phyloP scores from a whole-genome alignment of 2,888 invertebrate species.

The Drosophila emarginata region DNA sequence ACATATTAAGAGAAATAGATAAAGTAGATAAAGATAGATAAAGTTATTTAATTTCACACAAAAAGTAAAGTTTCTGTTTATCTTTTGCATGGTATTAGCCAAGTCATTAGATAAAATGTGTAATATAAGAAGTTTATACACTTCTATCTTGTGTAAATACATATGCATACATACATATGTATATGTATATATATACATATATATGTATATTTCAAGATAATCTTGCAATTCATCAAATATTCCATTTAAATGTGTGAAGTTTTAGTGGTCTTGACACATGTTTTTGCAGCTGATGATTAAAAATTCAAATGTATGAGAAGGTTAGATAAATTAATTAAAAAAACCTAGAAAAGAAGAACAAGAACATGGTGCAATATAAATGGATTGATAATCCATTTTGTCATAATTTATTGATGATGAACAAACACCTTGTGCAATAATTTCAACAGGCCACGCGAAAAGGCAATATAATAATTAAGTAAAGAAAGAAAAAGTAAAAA shows the following conservation, averaged over 20 bases:
- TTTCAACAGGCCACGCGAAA: conserved; percentile 56
- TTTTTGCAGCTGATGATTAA: conserved; percentile 30
- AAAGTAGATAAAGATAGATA: no score
- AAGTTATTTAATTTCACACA: conserved; percentile 22
- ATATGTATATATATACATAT: neutral
- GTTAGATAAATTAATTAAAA: neutral
- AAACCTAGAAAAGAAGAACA: neutral
- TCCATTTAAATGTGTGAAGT: neutral
- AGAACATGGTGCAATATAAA: conserved; percentile 8
- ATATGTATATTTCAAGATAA: neutral
- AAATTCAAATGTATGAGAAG: conserved; percentile 9
- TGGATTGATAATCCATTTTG: conserved; percentile 26
- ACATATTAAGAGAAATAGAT: conserved; percentile 15
- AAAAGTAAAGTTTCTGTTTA: conserved; percentile 26
- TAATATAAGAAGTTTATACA: conserved; percentile 8
- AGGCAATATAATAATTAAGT: conserved; percentile 42
- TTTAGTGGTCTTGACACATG: conserved; percentile 3
- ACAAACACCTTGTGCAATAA: conserved; percentile 37
- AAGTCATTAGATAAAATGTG: conserved; percentile 23
- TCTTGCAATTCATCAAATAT: neutral
- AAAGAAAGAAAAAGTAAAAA: conserved; percentile 18
- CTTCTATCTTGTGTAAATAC: neutral
- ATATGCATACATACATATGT: neutral
- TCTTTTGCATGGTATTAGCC: conserved; percentile 2
- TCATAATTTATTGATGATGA: conserved; percentile 37